A percentile compares a stretch with the other conserved stretches of the same genome.
Conservation (phyloP, 2,113 vertebrate genomes). For the Cryptomyrus ogoouensis region DNA sequence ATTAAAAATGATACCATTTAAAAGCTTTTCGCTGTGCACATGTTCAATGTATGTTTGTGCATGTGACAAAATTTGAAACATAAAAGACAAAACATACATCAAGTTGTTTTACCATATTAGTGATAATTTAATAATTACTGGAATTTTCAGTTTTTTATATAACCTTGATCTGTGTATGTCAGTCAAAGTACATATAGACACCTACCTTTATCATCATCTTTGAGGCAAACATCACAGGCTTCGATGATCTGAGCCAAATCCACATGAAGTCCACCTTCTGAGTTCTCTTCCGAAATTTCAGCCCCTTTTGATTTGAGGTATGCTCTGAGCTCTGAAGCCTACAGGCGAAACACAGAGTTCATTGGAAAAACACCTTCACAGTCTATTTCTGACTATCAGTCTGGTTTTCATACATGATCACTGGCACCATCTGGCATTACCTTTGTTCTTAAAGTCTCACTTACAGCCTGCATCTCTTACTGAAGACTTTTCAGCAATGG, state of each 20-base stretch:
- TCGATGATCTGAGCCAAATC: conserved; percentile 97
- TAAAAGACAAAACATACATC: neutral
- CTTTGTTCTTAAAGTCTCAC: neutral
- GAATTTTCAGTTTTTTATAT: neutral
- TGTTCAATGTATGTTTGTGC: neutral
- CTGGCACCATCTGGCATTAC: neutral
- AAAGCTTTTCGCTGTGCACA: neutral
- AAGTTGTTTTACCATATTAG: neutral
- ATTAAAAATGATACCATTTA: neutral
- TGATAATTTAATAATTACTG: neutral
- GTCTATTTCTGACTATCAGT: neutral
- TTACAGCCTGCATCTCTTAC: neutral
- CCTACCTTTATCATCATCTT: conserved; percentile 95
- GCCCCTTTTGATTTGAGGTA: conserved; percentile 93
- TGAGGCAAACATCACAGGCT: conserved; percentile 89
- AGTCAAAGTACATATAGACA: neutral
- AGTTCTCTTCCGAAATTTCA: conserved; percentile 94
- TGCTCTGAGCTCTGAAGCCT: conserved; percentile 91
- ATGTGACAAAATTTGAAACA: neutral
- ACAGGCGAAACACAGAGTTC: neutral
- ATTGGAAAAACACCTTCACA: neutral
- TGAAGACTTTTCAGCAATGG: neutral
- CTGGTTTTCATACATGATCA: neutral
- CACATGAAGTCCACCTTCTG: conserved; percentile 85
- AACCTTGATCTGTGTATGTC: neutral